Conservation (phyloP, 37 sponge, comb jelly and placozoan genomes). For the Diacarnus erythraeanus region DNA sequence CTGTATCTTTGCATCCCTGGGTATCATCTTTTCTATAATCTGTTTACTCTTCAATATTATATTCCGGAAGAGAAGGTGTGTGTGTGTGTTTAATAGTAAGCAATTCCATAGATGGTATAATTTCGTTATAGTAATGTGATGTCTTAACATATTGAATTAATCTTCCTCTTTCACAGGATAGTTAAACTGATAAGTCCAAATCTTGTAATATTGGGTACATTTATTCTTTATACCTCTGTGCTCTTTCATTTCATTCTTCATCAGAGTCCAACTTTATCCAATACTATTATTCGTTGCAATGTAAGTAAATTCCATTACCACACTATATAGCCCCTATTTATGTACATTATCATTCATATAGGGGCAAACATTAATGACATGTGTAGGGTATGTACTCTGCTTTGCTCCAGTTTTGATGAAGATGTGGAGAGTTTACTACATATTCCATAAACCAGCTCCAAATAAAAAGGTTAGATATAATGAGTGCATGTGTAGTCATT, state of each 20-base stretch:
- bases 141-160: neutral
- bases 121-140: neutral
- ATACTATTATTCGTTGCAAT: neutral
- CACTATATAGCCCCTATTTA: too few species aligned
- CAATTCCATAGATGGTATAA: neutral
- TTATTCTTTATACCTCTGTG: conserved; percentile 16
- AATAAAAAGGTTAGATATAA: conserved; percentile 39
- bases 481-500: too few species aligned
- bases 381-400: too few species aligned
- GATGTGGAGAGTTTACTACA: too few species aligned
- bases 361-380: conserved; percentile 4
- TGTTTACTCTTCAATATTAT: conserved; percentile 34
- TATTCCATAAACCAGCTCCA: too few species aligned
- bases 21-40: conserved; percentile 17
- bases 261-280: neutral
- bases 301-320: conserved; percentile 6
- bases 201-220: conserved; percentile 2
- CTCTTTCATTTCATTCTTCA: neutral
- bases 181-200: conserved; percentile 24
- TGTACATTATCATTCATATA: too few species aligned
- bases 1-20: conserved; percentile 9
- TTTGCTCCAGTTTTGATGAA: too few species aligned
- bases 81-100: neutral
- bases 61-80: neutral
- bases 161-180: neutral